Evolutionary conservation across 2,797 vertebrate genomes (phyloP).

Genomic region (Phaenicophaeus curvirostris): DNA sequence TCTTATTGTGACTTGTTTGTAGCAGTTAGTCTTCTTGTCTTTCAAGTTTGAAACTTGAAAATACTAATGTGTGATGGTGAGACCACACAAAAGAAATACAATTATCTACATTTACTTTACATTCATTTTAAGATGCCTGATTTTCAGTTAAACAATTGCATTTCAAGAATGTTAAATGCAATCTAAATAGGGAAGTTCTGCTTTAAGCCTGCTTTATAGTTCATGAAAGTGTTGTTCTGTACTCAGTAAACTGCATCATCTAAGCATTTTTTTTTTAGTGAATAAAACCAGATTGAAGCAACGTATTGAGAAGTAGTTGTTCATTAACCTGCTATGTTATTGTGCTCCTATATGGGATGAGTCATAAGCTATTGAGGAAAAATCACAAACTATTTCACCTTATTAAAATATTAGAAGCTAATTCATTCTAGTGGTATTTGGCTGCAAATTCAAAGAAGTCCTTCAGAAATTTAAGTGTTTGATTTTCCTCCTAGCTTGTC

Average conservation of each 20-base stretch:
- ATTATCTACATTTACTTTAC: background rate
- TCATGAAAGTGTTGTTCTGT: constrained; percentile 29
- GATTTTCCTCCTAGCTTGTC: constrained; percentile 51
- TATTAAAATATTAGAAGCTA: constrained; percentile 71
- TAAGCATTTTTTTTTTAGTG: constrained; percentile 10
- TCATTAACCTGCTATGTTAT: constrained; percentile 32
- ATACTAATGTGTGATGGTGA: background rate
- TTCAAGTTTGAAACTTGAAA: background rate
- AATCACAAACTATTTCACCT: constrained; percentile 65
- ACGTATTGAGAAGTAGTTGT: constrained; percentile 36
- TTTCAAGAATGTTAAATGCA: background rate
- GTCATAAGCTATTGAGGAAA: constrained; percentile 47
- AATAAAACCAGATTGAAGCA: constrained; percentile 60
- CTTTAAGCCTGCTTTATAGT: background rate
- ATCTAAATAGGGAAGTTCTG: background rate
- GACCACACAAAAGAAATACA: background rate
- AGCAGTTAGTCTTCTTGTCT: background rate
- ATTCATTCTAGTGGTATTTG: constrained; percentile 64
- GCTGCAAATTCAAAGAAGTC: constrained; percentile 52
- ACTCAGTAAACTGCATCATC: constrained; percentile 38
- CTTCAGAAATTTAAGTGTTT: constrained; percentile 62
- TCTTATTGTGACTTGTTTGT: background rate
- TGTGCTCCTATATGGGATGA: constrained; percentile 37
- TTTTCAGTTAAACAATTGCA: background rate
- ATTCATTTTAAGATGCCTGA: background rate